Conservation (phyloP, 2,113 vertebrate genomes). For the Myotis yumanensis region DNA sequence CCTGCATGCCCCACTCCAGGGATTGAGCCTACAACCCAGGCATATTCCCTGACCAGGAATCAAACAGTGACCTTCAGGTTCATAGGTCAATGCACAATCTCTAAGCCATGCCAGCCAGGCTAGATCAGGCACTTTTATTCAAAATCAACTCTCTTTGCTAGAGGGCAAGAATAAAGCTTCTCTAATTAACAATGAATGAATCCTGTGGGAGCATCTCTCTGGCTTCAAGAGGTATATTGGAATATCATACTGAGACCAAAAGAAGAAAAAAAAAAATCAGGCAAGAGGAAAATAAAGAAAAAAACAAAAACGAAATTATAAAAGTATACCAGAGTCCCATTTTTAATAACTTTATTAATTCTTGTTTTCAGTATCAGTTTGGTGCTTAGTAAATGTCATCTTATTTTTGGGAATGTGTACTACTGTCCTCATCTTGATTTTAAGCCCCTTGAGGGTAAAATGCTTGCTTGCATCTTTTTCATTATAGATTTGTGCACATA, state of each 20-base stretch:
- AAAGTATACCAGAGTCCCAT: neutral
- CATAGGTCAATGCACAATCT: too few species aligned
- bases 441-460: neutral
- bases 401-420: neutral
- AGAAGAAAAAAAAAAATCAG: neutral
- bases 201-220: neutral
- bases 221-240: neutral
- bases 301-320: neutral
- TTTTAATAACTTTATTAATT: neutral
- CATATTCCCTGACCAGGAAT: too few species aligned
- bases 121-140: constrained; percentile 30
- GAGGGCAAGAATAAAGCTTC: constrained; percentile 26
- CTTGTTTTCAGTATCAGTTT: neutral
- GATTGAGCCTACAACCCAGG: too few species aligned
- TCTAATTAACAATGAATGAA: constrained; percentile 54
- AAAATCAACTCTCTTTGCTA: constrained; percentile 28
- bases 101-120: too few species aligned
- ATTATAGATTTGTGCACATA: neutral
- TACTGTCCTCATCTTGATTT: neutral
- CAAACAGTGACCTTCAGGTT: too few species aligned
- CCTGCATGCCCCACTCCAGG: too few species aligned
- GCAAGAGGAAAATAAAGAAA: neutral
- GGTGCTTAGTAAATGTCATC: neutral
- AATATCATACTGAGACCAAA: neutral
- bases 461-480: neutral